A percentile compares a stretch with the other conserved stretches of the same genome.
phyloP scores from a whole-genome alignment of 2,797 vertebrate species.

The Falco peregrinus region DNA sequence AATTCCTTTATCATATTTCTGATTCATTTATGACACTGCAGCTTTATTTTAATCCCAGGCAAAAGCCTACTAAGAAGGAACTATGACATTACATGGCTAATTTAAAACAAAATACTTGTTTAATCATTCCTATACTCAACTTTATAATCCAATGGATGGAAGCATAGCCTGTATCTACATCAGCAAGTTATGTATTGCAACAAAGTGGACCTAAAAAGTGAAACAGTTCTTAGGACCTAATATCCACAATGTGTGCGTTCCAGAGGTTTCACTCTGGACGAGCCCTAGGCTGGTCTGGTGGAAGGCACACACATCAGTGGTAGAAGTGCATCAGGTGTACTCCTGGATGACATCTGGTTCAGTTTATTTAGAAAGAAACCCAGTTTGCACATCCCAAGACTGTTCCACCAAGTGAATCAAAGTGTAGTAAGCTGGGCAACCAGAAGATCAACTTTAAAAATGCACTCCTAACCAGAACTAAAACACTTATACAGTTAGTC shows the following conservation, averaged over 20 bases:
- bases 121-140: not conserved
- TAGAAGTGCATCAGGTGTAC: not conserved
- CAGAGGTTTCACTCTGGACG: not conserved
- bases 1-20: slow-evolving; percentile 16
- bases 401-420: not conserved
- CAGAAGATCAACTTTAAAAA: not conserved
- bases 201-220: not conserved
- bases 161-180: not conserved
- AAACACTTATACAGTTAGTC: not conserved
- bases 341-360: not conserved
- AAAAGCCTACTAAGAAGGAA: not conserved
- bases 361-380: not conserved
- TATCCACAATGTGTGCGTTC: accelerated
- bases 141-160: not conserved
- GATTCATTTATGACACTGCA: not conserved
- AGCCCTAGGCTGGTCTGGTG: not conserved
- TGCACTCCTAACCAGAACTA: not conserved
- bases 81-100: not conserved
- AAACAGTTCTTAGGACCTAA: not conserved
- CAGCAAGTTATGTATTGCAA: not conserved
- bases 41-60: slow-evolving; percentile 18
- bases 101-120: not conserved
- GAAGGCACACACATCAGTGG: not conserved
- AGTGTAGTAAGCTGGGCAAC: not conserved
- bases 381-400: not conserved